Conservation (phyloP, 1,140 invertebrate species). For the Oryzaephilus surinamensis region DNA sequence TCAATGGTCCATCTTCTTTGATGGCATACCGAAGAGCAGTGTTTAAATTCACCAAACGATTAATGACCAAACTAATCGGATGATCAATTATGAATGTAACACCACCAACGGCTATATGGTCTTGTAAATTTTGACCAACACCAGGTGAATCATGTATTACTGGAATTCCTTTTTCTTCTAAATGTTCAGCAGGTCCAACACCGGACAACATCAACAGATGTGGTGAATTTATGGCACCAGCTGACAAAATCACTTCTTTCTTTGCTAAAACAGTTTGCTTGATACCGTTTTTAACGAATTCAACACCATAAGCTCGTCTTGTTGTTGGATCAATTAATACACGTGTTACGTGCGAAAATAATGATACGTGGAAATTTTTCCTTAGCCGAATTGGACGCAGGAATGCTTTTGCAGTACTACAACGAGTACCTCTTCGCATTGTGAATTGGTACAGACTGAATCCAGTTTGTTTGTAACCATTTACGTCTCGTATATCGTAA, state of each 20-base stretch:
- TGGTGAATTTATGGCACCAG: slow-evolving; percentile 65
- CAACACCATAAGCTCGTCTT: slow-evolving; percentile 63
- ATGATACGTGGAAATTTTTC: slow-evolving; percentile 60
- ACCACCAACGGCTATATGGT: slow-evolving; percentile 72
- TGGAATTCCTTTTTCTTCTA: slow-evolving; percentile 53
- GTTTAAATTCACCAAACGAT: slow-evolving; percentile 64
- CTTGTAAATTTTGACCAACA: slow-evolving; percentile 71
- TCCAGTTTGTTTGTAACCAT: slow-evolving; percentile 70
- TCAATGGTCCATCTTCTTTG: slow-evolving; percentile 68
- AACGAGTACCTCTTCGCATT: slow-evolving; percentile 65
- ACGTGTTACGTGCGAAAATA: slow-evolving; percentile 66
- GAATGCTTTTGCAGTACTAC: slow-evolving; percentile 71
- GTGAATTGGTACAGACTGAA: slow-evolving; percentile 74
- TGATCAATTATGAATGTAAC: slow-evolving; percentile 70
- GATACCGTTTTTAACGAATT: slow-evolving; percentile 58
- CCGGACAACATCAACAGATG: slow-evolving; percentile 81
- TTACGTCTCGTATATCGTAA: slow-evolving; percentile 67
- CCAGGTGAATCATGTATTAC: slow-evolving; percentile 62
- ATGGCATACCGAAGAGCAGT: slow-evolving; percentile 65
- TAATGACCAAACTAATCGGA: slow-evolving; percentile 63
- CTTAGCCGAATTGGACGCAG: slow-evolving; percentile 61
- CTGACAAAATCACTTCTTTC: slow-evolving; percentile 69
- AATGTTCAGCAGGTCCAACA: slow-evolving; percentile 60
- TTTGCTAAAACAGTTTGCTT: slow-evolving; percentile 55
- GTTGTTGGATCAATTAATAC: slow-evolving; percentile 60